phyloP scores from a whole-genome alignment of 2,888 invertebrate genomes.

The Lapara coniferarum region DNA sequence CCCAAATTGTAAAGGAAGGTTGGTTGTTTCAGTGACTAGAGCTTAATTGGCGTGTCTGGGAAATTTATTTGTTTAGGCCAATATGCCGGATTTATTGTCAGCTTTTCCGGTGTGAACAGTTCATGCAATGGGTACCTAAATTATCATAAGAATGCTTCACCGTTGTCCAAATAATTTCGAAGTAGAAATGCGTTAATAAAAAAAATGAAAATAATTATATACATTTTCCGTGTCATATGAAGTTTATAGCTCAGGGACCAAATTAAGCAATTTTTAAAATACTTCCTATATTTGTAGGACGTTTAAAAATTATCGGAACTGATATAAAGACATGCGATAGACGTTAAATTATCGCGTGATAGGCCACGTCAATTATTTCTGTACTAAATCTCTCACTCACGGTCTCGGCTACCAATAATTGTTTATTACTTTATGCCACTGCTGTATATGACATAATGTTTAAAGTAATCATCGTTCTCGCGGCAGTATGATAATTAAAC shows the following conservation, averaged over 20 bases:
- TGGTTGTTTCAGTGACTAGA: too few relatives aligned
- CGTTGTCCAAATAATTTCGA: too few relatives aligned
- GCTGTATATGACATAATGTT: constrained; percentile 20
- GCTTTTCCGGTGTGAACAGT: too few relatives aligned
- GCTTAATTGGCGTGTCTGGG: too few relatives aligned
- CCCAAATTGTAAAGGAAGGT: too few relatives aligned
- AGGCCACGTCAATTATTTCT: constrained; percentile 38
- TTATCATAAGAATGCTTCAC: too few relatives aligned
- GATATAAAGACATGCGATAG: constrained; percentile 4
- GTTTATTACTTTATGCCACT: constrained; percentile 12
- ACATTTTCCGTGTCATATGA: too few relatives aligned
- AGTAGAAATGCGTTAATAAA: too few relatives aligned
- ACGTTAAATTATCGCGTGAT: constrained; percentile 35
- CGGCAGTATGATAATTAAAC: background rate
- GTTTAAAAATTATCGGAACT: background rate
- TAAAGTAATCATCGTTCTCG: background rate
- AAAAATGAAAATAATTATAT: too few relatives aligned
- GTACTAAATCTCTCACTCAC: constrained; percentile 16
- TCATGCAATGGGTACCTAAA: background rate
- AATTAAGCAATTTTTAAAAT: background rate
- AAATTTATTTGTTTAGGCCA: too few relatives aligned
- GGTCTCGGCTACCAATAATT: constrained; percentile 10
- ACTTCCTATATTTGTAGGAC: background rate
- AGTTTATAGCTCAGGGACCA: too few relatives aligned
- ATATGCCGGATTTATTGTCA: too few relatives aligned